These are phyloP conservation scores for Meriones psammophilus DNA, from an alignment of 2,797 vertebrate genomes.

Conservation along the genomic window DNA sequence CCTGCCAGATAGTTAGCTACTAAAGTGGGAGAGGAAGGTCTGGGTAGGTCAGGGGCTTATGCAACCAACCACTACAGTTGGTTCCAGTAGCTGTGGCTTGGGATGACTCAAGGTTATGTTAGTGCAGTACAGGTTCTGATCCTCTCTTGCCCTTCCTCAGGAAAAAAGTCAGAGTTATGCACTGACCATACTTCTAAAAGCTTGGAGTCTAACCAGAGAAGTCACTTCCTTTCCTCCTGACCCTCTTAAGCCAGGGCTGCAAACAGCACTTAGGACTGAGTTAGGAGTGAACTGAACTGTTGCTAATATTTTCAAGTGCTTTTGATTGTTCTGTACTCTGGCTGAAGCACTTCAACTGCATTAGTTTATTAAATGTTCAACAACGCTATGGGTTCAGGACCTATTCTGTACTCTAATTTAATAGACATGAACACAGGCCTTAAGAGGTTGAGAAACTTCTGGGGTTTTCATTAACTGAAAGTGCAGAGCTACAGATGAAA, in stretches of 20 bases:
- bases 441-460: constrained; percentile 40
- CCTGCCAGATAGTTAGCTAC: not conserved
- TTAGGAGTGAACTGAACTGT: constrained; percentile 55
- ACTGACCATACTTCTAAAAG: constrained; percentile 65
- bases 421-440: constrained; percentile 4
- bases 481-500: not conserved
- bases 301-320: constrained; percentile 55
- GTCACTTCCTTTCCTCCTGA: constrained; percentile 41
- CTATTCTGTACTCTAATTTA: constrained; percentile 45
- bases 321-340: constrained; percentile 18
- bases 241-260: constrained; percentile 39
- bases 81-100: not conserved
- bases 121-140: constrained; percentile 24
- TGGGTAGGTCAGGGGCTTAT: not conserved
- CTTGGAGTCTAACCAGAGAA: not conserved
- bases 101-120: constrained; percentile 48
- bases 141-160: not conserved
- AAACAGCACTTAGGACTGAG: constrained; percentile 48
- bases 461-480: constrained; percentile 30
- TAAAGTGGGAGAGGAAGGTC: not conserved
- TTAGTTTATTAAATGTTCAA: constrained; percentile 55
- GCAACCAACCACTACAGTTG: not conserved
- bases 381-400: not conserved
- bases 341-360: constrained; percentile 50
- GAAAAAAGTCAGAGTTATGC: not conserved